phyloP scores from a whole-genome alignment of 2,888 invertebrate genomes.

The Epicampocera succincta region DNA sequence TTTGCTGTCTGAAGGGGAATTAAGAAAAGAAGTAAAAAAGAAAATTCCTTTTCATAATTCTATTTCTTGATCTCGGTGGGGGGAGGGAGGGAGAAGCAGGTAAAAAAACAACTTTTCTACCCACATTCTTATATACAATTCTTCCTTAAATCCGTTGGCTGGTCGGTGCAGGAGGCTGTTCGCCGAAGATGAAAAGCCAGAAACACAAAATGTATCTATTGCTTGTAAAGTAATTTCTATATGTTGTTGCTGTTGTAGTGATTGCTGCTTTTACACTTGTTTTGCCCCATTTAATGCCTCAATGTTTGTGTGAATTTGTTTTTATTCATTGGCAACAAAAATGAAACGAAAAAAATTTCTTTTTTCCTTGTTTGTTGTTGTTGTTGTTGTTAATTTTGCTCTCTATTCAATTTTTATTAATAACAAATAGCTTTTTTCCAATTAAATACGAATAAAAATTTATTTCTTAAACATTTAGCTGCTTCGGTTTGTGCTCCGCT shows the following conservation, averaged over 20 bases:
- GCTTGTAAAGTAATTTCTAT: constrained; percentile 48
- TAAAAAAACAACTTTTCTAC: neutral
- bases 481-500: neutral
- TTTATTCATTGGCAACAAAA: constrained; percentile 26
- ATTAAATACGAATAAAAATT: constrained; percentile 44
- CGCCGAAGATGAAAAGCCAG: neutral
- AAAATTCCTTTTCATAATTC: neutral
- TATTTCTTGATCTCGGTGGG: neutral
- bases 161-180: constrained; percentile 37
- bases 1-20: too few relatives aligned
- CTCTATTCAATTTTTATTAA: constrained; percentile 16
- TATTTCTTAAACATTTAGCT: constrained; percentile 14
- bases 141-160: neutral
- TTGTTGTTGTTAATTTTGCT: too few relatives aligned
- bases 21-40: neutral
- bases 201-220: constrained; percentile 54
- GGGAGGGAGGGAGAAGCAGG: neutral
- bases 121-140: neutral
- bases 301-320: constrained; percentile 1
- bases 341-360: too few relatives aligned
- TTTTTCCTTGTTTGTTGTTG: too few relatives aligned
- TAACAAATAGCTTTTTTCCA: constrained; percentile 10
- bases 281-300: constrained; percentile 27
- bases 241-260: constrained; percentile 7
- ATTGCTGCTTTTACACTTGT: neutral